Evolutionary conservation across 1,140 invertebrate genomes (phyloP), one percentile per base, ranked within the genome.

Genomic region (Diabrotica undecimpunctata): DNA sequence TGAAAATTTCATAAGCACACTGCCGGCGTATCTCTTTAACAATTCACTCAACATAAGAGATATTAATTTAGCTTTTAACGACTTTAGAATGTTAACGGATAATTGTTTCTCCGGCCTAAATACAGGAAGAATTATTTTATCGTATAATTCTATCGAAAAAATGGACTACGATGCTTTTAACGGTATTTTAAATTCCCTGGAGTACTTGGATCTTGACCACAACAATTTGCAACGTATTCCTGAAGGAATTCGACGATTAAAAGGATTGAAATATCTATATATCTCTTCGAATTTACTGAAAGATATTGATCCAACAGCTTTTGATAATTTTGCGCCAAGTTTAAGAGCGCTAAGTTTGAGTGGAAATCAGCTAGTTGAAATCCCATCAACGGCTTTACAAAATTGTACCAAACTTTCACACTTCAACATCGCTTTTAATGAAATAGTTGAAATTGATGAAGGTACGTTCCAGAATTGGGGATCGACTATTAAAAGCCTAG

Each of bases 351-450:
- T 95, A 5, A 93, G 91, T 36, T 80, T 95, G 7, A 89, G 90
- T 36, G 90, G 90, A 0, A 95, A 95, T 78, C 86, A 86, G 74
- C 83, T 95, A 63, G 85, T 83, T 56, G 80, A 82, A 54, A 85
- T 95, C 25, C 93, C 93, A 5, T 82, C 84, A 8, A 76, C 85
- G 35, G 83, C 87, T 0, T 76, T 96, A 13, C 82, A 82, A 70
- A 84, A 87, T 73, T 88, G 91, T 71, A 85, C 85, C 6, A 85
- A 83, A 64, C 80, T 96, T 52, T 83, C 89, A 9, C 92, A 94
- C 78, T 82, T 96, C 54, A 94, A 95, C 79, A 84, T 95, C 64
- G 92, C 91, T 37, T 94, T 95, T 75, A 96, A 96, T 76, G 86
- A 86, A 69, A 94, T 96, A 71, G 83, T 84, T 37, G 85, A 89